Conservation (phyloP, 2,888 invertebrate genomes). For the Mystacides longicornis region DNA sequence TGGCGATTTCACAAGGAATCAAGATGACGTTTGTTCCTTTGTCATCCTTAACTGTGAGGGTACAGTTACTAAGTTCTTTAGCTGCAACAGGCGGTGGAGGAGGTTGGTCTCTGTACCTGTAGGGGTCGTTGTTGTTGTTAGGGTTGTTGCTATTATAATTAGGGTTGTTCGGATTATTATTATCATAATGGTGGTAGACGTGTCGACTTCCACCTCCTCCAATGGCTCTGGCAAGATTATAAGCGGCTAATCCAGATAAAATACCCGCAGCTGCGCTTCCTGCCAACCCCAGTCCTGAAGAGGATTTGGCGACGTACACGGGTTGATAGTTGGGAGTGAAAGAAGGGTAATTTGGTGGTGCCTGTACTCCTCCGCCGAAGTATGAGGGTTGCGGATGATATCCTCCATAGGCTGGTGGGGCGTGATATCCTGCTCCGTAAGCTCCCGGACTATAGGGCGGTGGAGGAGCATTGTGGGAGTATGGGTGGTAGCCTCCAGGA, state of each 20-base stretch:
- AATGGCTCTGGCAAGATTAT: constrained; percentile 17
- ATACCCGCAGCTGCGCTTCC: constrained; percentile 9
- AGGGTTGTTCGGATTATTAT: neutral
- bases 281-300: constrained; percentile 12
- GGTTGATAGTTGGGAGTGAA: constrained; percentile 8
- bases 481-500: neutral
- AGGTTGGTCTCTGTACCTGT: constrained; percentile 32
- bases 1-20: constrained; percentile 47
- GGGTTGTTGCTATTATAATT: constrained; percentile 33
- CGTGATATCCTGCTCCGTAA: constrained; percentile 9
- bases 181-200: constrained; percentile 10
- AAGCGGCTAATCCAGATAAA: constrained; percentile 18
- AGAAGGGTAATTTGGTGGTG: constrained; percentile 2
- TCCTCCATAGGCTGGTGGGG: constrained; percentile 28
- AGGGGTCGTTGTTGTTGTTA: constrained; percentile 43
- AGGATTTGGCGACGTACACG: constrained; percentile 9
- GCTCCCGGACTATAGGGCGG: constrained; percentile 6
- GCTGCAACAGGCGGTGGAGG: constrained; percentile 39
- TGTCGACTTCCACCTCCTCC: constrained; percentile 3
- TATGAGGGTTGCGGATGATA: constrained; percentile 23
- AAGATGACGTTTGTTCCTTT: constrained; percentile 42
- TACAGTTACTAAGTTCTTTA: constrained; percentile 41
- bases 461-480: constrained; percentile 5
- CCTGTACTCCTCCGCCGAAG: neutral
- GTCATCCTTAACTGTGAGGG: constrained; percentile 38